Conservation (phyloP, 2,113 vertebrate species). For the Origma solitaria region DNA sequence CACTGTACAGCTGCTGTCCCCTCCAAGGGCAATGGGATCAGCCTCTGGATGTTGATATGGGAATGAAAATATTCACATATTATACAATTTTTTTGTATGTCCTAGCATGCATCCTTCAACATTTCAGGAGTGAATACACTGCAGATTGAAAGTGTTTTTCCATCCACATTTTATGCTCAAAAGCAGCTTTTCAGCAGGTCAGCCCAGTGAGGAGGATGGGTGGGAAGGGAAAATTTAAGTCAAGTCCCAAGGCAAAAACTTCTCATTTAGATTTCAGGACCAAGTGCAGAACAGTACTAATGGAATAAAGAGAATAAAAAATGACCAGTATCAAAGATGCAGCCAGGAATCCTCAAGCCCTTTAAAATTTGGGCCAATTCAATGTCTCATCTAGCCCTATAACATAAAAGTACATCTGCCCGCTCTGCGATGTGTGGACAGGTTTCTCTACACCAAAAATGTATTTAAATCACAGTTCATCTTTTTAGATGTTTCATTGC, state of each 20-base stretch:
- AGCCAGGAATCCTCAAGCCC: not conserved
- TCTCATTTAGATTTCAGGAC: not conserved
- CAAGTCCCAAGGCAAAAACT: not conserved
- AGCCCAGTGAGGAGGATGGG: not conserved
- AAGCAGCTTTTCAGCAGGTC: conserved; percentile 2
- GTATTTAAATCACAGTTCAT: not conserved
- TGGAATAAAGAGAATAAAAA: not conserved
- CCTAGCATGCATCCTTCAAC: not conserved
- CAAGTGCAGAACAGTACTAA: not conserved
- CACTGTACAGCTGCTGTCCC: not conserved
- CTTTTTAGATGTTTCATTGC: not conserved
- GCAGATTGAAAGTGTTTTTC: not conserved
- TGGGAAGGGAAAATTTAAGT: not conserved
- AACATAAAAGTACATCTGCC: not conserved
- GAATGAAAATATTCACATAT: not conserved
- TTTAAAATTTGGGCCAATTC: not conserved
- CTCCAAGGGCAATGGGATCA: not conserved
- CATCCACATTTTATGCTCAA: not conserved
- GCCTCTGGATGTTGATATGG: fast-evolving
- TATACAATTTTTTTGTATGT: fast-evolving
- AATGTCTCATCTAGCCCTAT: not conserved
- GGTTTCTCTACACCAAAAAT: not conserved
- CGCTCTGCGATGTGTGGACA: not conserved
- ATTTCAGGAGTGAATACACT: fast-evolving
- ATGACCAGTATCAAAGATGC: not conserved